These are phyloP conservation scores for Lamprotornis superbus DNA, from an alignment of 2,113 vertebrate species.

Conservation along the genomic window DNA sequence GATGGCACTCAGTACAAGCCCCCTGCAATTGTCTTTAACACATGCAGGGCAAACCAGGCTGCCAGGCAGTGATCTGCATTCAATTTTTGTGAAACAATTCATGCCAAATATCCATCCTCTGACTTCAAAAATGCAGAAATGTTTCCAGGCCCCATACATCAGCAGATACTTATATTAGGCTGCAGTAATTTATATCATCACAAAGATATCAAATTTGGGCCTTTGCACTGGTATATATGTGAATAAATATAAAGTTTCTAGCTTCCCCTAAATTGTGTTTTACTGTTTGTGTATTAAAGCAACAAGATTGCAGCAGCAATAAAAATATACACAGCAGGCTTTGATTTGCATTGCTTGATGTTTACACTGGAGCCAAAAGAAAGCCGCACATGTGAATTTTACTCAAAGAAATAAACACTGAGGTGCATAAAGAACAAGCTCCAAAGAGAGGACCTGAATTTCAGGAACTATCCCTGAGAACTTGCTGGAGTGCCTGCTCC, in stretches of 20 bases:
- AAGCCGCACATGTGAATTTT: background rate
- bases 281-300: background rate
- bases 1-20: background rate
- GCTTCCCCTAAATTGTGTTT: background rate
- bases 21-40: background rate
- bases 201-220: background rate
- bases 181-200: background rate
- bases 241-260: background rate
- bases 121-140: background rate
- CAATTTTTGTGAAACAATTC: background rate
- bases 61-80: background rate
- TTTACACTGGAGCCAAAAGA: background rate
- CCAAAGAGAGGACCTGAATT: constrained; percentile 7
- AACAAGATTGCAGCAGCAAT: background rate
- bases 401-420: background rate
- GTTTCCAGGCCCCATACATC: background rate
- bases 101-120: background rate
- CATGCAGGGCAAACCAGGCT: background rate
- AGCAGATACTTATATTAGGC: background rate
- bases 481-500: background rate
- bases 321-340: background rate
- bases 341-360: background rate
- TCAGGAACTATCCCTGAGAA: constrained; percentile 30
- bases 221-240: background rate
- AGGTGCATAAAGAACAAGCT: background rate